phyloP scores from a whole-genome alignment of 2,888 invertebrate species.

The Polyommatus iphigenia region DNA sequence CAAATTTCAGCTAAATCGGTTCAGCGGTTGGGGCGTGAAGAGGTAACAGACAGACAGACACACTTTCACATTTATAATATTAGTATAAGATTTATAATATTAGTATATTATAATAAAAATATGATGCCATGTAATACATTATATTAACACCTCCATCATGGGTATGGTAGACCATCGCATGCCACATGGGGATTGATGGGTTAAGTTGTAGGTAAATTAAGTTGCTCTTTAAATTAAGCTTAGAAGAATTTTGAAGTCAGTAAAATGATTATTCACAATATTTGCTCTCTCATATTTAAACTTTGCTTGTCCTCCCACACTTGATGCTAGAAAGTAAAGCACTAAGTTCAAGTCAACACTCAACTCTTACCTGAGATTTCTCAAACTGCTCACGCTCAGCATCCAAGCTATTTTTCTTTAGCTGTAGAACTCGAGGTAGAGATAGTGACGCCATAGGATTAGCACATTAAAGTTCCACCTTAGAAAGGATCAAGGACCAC shows the following conservation, averaged over 20 bases:
- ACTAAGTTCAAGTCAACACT: background rate
- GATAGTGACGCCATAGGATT: constrained; percentile 86
- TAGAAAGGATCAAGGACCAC: constrained; percentile 43
- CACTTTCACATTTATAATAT: no score
- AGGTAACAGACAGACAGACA: no score
- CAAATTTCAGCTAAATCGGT: no score
- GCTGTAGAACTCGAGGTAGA: constrained; percentile 85
- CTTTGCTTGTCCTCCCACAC: background rate
- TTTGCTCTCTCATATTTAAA: background rate
- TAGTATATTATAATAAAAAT: no score
- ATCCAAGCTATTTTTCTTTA: constrained; percentile 87
- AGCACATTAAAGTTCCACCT: constrained; percentile 58
- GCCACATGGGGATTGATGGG: no score
- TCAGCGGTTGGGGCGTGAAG: no score
- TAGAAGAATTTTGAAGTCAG: background rate
- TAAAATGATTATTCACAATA: background rate
- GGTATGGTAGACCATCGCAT: no score
- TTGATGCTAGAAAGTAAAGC: background rate
- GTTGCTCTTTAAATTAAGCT: background rate
- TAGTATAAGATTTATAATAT: no score
- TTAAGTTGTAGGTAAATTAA: no score
- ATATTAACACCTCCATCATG: no score
- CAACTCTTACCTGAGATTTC: constrained; percentile 85
- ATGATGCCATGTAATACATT: no score
- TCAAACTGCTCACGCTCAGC: constrained; percentile 91